Conservation (phyloP, 2,797 vertebrate species). For the Esox lucius region DNA sequence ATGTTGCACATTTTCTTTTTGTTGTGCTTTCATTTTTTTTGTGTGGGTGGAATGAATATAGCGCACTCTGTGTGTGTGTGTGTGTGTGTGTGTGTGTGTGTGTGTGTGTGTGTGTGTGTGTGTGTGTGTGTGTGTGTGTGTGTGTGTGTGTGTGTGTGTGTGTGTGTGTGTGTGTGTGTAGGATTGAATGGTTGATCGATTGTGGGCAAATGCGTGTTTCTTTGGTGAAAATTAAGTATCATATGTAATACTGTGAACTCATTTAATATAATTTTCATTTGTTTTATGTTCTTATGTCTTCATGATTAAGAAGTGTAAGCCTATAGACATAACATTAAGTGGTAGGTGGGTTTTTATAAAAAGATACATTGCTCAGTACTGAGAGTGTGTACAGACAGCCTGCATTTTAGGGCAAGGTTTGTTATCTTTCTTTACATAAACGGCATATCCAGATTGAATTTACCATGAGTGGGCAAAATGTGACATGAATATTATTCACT, state of each 20-base stretch:
- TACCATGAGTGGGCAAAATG: slow-evolving; percentile 60
- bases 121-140: background rate
- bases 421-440: slow-evolving; percentile 41
- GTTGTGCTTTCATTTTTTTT: slow-evolving; percentile 28
- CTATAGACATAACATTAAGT: slow-evolving; percentile 52
- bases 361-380: background rate
- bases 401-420: slow-evolving; percentile 27
- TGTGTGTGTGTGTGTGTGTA: too few relatives aligned
- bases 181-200: background rate
- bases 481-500: slow-evolving; percentile 66
- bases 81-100: background rate
- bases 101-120: background rate
- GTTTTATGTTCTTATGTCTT: slow-evolving; percentile 40
- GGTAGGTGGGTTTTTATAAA: slow-evolving; percentile 68
- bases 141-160: slow-evolving; percentile 15
- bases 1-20: slow-evolving; percentile 1
- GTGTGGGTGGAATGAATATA: slow-evolving; percentile 34
- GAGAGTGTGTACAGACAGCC: slow-evolving; percentile 16
- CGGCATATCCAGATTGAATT: slow-evolving; percentile 56
- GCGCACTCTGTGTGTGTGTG: background rate
- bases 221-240: slow-evolving; percentile 47
- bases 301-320: slow-evolving; percentile 29
- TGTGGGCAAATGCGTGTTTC: slow-evolving; percentile 34
- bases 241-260: slow-evolving; percentile 34
- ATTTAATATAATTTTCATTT: slow-evolving; percentile 52